Base-by-base conservation (phyloP, 2,113 vertebrate species). In the Gila orcuttii region DNA sequence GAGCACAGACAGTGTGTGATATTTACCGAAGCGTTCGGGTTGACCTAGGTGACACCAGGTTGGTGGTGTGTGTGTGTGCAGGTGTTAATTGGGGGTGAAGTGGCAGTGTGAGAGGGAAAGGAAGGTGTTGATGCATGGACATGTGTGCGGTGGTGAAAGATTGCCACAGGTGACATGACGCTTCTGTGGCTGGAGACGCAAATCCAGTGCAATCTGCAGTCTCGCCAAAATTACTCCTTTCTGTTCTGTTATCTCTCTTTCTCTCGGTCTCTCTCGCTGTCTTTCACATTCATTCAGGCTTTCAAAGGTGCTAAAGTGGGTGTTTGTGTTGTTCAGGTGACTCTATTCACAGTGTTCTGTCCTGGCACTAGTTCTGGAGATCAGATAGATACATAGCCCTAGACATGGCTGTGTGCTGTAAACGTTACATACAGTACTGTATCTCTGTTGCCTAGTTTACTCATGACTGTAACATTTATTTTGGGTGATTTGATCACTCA, bases 41-140 rank as follows among this genome's bases (percentile, higher is more conserved):
- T 93, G 93, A 92, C 94, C 93, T 89, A 85, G 89, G 88, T 89
- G 90, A 90, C 86, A 89, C 84, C 87, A 88, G 89, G 89, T 90
- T 77, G 71, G 82, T 36, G 71, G 50, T 86, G 82, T 86, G 52
- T 71, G 83, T 71, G 78, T 69, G 83, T 71, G 77, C 84, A 39
- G 91, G 93, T 94, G 93, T 94, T 95, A 95, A 95, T 95, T 94
- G 92, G 94, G 93, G 93, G 94, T 93, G 92, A 93, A 92, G 84
- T 78, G 23, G 82, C 52, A 79, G 91, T 42, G 68, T 83, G 68
- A 83, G 33, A 55, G 23, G 89, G 87, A 83, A 87, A 87, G 71
- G 9, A 68, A 93, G 90, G 92, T 94, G 93, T 93, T 93, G 93
- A 93, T 93, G 88, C 85, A 62, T 74, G 82, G 83, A 83, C 85